phyloP scores from a whole-genome alignment of 1,140 invertebrate species.

The Pteromalus puparum region DNA sequence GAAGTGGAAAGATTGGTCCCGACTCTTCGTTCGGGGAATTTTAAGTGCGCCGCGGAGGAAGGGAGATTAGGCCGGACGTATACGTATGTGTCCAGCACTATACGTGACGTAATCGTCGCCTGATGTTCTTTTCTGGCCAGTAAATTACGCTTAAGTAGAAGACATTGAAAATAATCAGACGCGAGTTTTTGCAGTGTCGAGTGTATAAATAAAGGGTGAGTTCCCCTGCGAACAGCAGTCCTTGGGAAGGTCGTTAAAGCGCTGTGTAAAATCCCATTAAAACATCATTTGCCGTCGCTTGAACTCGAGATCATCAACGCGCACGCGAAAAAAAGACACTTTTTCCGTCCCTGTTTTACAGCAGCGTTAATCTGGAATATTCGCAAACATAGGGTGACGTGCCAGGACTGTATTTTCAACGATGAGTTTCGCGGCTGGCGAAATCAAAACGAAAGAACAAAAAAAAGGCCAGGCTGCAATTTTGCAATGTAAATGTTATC shows the following conservation, averaged over 20 bases:
- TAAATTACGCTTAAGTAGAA: background rate
- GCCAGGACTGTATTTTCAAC: too few relatives aligned
- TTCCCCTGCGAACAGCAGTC: background rate
- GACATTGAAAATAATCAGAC: background rate
- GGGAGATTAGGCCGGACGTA: too few relatives aligned
- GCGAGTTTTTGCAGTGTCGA: background rate
- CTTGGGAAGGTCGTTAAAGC: background rate
- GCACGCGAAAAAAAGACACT: background rate
- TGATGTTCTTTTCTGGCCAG: background rate
- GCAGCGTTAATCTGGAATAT: background rate
- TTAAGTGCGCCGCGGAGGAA: too few relatives aligned
- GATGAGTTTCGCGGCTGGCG: too few relatives aligned
- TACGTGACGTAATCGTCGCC: too few relatives aligned
- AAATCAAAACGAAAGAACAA: background rate
- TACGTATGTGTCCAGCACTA: too few relatives aligned
- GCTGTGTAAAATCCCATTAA: slow-evolving; percentile 10
- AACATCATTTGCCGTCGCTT: slow-evolving; percentile 18
- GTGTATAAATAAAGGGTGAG: background rate
- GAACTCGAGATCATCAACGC: slow-evolving; percentile 1
- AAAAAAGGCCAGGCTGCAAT: background rate
- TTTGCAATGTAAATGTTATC: slow-evolving; percentile 17
- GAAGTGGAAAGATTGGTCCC: background rate
- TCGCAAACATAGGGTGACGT: too few relatives aligned
- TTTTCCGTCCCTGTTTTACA: background rate
- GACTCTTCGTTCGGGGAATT: background rate